Base-by-base conservation (phyloP, 2,888 invertebrate species). In the Mythimna loreyi region DNA sequence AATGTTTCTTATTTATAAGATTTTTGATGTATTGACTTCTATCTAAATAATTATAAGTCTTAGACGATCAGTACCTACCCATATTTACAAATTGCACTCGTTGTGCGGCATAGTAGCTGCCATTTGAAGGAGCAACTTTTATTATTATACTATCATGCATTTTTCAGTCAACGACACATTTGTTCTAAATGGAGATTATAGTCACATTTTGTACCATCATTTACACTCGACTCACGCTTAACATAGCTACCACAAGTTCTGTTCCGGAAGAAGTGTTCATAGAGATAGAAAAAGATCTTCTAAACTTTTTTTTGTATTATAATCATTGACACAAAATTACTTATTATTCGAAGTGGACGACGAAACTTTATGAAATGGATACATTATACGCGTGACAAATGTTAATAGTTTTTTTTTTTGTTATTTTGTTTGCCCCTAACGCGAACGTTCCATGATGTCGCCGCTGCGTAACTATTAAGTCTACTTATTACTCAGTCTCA, bases 401-500 rank as follows among this genome's bases (percentile, higher is more conserved):
- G 62, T 66, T 75, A 50, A 49, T 50, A 53, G 28, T 78, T 80
- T 85, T 82, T 78, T 80, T 85, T 82, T 89, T 90, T 87, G 70
- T 76, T 65, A 78, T 89, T 89, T 89, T 87, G 80, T 74, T 81
- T 86, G 83, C 83, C 82, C 73, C 75, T 82, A 73, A 69, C 72
- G 81, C 84, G 83, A 83, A 85, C 81, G 58, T 75, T 77, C 74
- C 80, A 75, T 74, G 80, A 83, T 85, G 87, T 91, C 90, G 89
- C 87, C 85, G 82, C 89, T 91, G 90, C 88, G 86, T 91, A 88
- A 89, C 86, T 92, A 92, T 90, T 90, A 89, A 92, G 80, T 92
- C 93, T 95, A 95, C 91, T 90, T 92, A 92, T 90, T 94, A 94
- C 89, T 96, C 95, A 96, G 95, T 96, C 95, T 96, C 95, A 95